Base-by-base conservation (phyloP, 2,113 vertebrate species). In the Mormyrus iriodes region DNA sequence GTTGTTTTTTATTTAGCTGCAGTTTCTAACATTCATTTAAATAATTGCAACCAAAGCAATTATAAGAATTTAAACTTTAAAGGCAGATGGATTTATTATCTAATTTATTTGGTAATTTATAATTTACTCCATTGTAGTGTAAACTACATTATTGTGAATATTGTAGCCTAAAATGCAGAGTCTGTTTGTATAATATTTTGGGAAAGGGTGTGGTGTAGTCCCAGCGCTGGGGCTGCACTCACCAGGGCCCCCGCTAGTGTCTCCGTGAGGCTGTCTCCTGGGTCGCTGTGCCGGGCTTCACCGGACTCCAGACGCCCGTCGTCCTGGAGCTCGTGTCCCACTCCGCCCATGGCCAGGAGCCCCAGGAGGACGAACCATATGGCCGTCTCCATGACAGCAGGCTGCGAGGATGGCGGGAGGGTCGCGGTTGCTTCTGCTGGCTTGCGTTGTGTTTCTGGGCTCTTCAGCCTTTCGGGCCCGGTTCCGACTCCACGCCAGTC, bases 291-390 rank as follows among this genome's bases (percentile, higher is more conserved):
- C 91, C 91, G 85, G n/a, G 89, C 88, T 48, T 94, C 92, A 0
- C 61, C 91, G 83, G 92, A 89, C 55, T 93, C 92, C 79, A 90
- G 88, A 15, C 48, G 35, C 0, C 90, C 89, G 17, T 93, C 94
- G 58, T 94, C 89, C 9, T 93, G 94, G 89, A 95, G 88, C 88
- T 92, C 91, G 17, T 92, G 91, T 13, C 92, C 91, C 90, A 95
- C 89, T 69, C 95, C 93, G 24, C 94, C 91, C 94, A 95, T 82
- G n/a, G 93, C 93, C 89, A 95, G 49, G 3, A 96, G 88, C 4
- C 92, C 93, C 88, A 96, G 92, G 19, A 87, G 86, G 86, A 94
- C 93, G 46, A 93, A 91, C 88, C 92, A 91, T 31, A 92, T 90
- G 31, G 93, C 88, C 15, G 93, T 91, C 83, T 96, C 95, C 94